Evolutionary conservation across 2,113 vertebrate species (phyloP).

Genomic region (Zeus faber): DNA sequence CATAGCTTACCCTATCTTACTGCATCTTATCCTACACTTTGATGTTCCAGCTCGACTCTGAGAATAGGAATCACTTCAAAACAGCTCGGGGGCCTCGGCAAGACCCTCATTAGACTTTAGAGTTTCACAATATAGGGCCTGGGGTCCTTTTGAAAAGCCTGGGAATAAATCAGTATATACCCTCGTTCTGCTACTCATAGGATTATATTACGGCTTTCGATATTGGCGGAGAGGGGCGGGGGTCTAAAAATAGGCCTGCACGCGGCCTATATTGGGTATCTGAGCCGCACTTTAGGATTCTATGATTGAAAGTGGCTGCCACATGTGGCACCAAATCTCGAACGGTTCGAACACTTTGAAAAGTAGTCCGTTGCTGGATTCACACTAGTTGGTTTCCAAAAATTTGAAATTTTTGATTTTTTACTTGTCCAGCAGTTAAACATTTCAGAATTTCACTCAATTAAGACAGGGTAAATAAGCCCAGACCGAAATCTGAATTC

Average conservation of each 20-base stretch:
- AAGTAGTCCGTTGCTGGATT: no score
- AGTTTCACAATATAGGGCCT: slow-evolving; percentile 33
- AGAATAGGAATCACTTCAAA: slow-evolving; percentile 35
- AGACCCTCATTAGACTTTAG: slow-evolving; percentile 49
- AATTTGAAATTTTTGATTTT: no score
- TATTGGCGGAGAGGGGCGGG: no score
- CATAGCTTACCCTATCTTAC: slow-evolving; percentile 12
- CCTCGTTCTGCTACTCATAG: slow-evolving; percentile 22
- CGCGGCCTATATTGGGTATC: slow-evolving; percentile 35
- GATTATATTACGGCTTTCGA: slow-evolving; percentile 11
- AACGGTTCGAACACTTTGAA: no score
- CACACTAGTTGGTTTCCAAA: no score
- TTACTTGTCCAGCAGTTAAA: no score
- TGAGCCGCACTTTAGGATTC: not conserved
- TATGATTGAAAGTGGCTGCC: slow-evolving; percentile 41
- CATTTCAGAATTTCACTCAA: no score
- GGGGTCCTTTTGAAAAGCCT: slow-evolving; percentile 37
- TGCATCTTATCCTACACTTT: slow-evolving; percentile 31
- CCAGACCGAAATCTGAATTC: no score
- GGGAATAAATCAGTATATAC: slow-evolving; percentile 37
- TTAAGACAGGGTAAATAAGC: no score
- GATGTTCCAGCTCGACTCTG: slow-evolving; percentile 29
- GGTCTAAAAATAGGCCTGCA: slow-evolving; percentile 18
- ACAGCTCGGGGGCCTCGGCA: slow-evolving; percentile 37
- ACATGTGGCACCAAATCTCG: slow-evolving; percentile 30